Conservation (phyloP, 2,888 invertebrate genomes). For the Adelphocoris suturalis region DNA sequence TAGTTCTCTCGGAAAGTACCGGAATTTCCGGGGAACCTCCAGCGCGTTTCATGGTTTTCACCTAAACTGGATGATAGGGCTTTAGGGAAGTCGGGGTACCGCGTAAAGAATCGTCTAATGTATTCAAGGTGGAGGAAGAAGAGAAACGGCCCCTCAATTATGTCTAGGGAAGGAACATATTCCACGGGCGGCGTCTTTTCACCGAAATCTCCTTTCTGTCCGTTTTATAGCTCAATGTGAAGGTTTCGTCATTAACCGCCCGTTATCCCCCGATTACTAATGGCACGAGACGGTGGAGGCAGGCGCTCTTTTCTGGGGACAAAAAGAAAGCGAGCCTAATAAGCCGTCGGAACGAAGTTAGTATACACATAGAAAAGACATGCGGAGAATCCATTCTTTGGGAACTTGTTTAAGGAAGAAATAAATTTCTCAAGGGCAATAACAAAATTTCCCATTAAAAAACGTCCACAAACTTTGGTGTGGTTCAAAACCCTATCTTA, state of each 20-base stretch:
- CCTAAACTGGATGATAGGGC: conserved; percentile 43
- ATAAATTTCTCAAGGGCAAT: too few species aligned
- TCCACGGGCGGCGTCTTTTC: background rate
- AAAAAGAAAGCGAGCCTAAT: too few species aligned
- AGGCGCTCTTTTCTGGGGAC: too few species aligned
- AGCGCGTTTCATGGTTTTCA: conserved; percentile 50
- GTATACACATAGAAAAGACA: too few species aligned
- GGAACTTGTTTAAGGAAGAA: too few species aligned
- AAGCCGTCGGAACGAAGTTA: too few species aligned
- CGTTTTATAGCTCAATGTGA: background rate
- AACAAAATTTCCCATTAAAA: too few species aligned
- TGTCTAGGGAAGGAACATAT: conserved; percentile 8
- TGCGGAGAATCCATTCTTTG: too few species aligned
- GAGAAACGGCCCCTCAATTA: conserved; percentile 43
- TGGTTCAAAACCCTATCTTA: too few species aligned
- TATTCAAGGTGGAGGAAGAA: conserved; percentile 40
- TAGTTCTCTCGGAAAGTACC: background rate
- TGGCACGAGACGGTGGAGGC: background rate
- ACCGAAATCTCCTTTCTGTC: conserved; percentile 4
- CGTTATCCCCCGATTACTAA: background rate
- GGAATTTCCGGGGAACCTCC: conserved; percentile 26
- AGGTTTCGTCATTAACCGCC: background rate
- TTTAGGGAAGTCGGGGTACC: conserved; percentile 34
- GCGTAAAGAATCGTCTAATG: conserved; percentile 60
- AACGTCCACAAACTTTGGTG: too few species aligned